A percentile compares a stretch with the other conserved stretches of the same genome.
These are phyloP conservation scores for Clavelina lepadiformis DNA, from an alignment of 23 tunicate genomes.

Conservation along the genomic window DNA sequence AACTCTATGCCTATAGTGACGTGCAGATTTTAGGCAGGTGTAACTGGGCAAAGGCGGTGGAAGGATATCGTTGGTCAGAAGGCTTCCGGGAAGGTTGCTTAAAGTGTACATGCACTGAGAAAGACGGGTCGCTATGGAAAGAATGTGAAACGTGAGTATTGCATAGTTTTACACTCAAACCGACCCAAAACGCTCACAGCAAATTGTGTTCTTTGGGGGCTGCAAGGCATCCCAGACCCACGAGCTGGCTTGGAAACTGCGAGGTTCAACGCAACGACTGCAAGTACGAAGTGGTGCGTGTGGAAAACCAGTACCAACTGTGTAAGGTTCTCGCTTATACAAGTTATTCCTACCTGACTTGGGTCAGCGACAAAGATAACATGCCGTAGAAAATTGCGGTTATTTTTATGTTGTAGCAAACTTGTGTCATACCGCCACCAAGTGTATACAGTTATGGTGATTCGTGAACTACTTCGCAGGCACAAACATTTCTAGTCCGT, in stretches of 20 bases:
- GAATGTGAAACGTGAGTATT: constrained; percentile 33
- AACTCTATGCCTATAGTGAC: too few species aligned
- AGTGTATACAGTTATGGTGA: too few species aligned
- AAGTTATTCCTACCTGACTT: constrained; percentile 48
- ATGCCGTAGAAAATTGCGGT: too few species aligned
- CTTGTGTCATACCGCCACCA: too few species aligned
- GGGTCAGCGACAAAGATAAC: constrained; percentile 42
- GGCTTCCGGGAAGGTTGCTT: constrained; percentile 25
- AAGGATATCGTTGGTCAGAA: constrained; percentile 22
- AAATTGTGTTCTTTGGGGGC: not conserved
- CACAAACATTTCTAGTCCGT: too few species aligned
- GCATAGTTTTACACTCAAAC: not conserved
- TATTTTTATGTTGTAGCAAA: too few species aligned
- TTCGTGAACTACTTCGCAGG: too few species aligned
- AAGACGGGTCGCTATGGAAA: constrained; percentile 25
- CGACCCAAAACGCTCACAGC: constrained; percentile 3
- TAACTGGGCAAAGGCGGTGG: constrained; percentile 19
- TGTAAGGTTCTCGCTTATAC: constrained; percentile 70
- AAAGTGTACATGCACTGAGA: constrained; percentile 15
- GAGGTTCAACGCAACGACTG: constrained; percentile 11
- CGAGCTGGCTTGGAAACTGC: constrained; percentile 38
- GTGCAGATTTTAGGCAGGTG: constrained; percentile 32
- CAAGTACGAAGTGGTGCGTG: constrained; percentile 21
- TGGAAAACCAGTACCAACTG: not conserved
- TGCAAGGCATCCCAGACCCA: constrained; percentile 40